Evolutionary conservation across 2,797 vertebrate genomes (phyloP).

Genomic region (Dallia pectoralis): DNA sequence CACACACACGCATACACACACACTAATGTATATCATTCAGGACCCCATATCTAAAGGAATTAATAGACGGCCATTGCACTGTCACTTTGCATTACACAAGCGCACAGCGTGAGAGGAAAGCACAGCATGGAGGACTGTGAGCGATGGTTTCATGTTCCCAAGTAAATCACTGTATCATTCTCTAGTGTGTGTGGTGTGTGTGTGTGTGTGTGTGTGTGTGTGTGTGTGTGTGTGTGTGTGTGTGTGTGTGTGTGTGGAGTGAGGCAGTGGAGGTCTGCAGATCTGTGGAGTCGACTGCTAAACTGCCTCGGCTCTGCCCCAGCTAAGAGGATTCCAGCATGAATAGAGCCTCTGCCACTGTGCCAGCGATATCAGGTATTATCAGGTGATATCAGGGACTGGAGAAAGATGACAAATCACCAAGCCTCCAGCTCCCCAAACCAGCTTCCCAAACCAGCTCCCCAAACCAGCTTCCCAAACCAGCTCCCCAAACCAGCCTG

Average conservation of each 20-base stretch:
- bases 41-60: conserved; percentile 58
- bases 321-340: conserved; percentile 59
- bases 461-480: conserved; percentile 13
- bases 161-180: conserved; percentile 62
- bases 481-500: conserved; percentile 28
- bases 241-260: conserved; percentile 9
- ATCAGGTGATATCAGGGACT: conserved; percentile 33
- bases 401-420: conserved; percentile 34
- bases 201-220: no score
- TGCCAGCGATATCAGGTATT: no score
- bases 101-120: conserved; percentile 51
- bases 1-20: conserved; percentile 14
- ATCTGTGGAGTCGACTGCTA: conserved; percentile 11
- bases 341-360: conserved; percentile 43
- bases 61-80: conserved; percentile 57
- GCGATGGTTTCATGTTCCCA: conserved; percentile 52
- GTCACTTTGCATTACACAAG: conserved; percentile 71
- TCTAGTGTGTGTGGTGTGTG: conserved; percentile 17
- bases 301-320: conserved; percentile 20
- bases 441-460: conserved; percentile 28
- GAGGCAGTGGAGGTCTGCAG: conserved; percentile 39
- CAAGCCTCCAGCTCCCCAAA: conserved; percentile 15
- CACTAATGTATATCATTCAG: conserved; percentile 23
- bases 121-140: conserved; percentile 56
- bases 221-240: no score